Conservation (phyloP, 1,140 invertebrate species). For the Diorhabda elongata region DNA sequence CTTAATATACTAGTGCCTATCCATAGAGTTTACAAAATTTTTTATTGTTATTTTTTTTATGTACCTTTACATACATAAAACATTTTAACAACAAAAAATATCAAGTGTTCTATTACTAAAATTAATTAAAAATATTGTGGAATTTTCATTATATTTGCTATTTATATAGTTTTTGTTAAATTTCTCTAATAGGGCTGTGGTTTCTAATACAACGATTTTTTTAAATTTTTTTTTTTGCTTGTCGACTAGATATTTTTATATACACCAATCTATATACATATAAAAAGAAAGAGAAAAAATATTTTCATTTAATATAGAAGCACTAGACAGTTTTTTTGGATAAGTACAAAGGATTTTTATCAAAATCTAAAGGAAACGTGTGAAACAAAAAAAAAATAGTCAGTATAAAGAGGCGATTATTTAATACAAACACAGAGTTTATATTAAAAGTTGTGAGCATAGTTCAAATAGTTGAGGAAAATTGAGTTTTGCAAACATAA, state of each 20-base stretch:
- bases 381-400: no score
- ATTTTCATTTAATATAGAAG: no score
- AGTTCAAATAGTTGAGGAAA: no score
- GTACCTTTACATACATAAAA: conserved; percentile 16
- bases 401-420: no score
- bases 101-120: conserved; percentile 14
- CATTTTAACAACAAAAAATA: not conserved
- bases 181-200: not conserved
- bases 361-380: no score
- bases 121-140: not conserved
- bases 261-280: not conserved
- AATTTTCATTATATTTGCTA: not conserved
- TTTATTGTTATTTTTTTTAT: conserved; percentile 6
- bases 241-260: not conserved
- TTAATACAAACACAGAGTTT: no score
- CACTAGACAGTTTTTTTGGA: no score
- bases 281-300: no score
- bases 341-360: no score
- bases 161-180: not conserved
- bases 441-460: no score
- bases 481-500: no score
- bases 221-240: not conserved
- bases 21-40: not conserved
- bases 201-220: not conserved
- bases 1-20: not conserved